Base-by-base conservation (phyloP, 2,888 invertebrate genomes). In the Zhuqinia jingwanae region DNA sequence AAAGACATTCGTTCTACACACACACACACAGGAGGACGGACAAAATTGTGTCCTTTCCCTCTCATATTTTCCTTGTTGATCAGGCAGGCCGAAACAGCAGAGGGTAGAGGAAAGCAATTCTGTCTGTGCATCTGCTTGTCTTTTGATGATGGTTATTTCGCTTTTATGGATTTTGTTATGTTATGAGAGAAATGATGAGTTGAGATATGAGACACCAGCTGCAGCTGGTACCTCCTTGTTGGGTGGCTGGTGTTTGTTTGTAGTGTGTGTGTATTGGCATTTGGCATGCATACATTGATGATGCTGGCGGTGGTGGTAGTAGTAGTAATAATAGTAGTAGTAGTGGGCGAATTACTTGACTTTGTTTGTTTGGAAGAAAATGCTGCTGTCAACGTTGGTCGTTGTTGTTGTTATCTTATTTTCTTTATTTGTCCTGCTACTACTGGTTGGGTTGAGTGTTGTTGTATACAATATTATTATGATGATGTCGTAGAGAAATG, bases 151-250 rank as follows among this genome's bases (percentile, higher is more conserved):
- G 36, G 36, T 36, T 79, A 25, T 30, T 73, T 2, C 22, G 42
- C 47, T 68, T 20, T 80, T 56, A 80, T 80, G 65, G 50, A 45
- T 70, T 73, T 22, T 45, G 25, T 36, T 58, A 45, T 42, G 22
- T 60, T 70, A 56, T 73, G 56, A 73, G 56, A 73, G 73, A 81
- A 81, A 81, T 81, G 81, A 77, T 60, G 77, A 77, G 58, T 45
- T 70, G 73, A 73, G 73, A 81, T 81, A 58, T 36, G 58, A 65
- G 81, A 73, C 73, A 58, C 36, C 79, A 80, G 68, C 68, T 80
- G 79, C 68, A 68, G 65, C 25, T 80, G 79, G 45, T 45, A 36
- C 56, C 56, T 56, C 56, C 56, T 56, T 45, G 53, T 56, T 30
- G 17, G n/a, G 30, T n/a, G 25, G 13, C 1, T 60, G 25, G 30